phyloP scores from a whole-genome alignment of 2,113 vertebrate genomes.

The Balaenoptera acutorostrata region DNA sequence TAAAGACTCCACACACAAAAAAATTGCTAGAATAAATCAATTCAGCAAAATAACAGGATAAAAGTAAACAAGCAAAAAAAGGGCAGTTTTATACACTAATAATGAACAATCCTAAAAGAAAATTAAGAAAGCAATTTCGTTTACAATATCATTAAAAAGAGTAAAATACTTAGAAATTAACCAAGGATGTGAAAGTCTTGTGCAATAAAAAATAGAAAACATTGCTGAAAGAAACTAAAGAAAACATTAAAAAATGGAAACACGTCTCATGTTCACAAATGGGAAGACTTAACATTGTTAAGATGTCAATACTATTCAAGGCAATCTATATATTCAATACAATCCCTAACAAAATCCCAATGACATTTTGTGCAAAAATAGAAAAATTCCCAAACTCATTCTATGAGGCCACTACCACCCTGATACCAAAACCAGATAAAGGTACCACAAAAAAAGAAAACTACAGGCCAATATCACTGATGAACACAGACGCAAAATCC shows the following conservation, averaged over 20 bases:
- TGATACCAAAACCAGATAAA: too few species aligned
- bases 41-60: not conserved
- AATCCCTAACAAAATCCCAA: not conserved
- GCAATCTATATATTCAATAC: not conserved
- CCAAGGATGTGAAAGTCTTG: not conserved
- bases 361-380: not conserved
- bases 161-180: not conserved
- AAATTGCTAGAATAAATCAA: not conserved
- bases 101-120: not conserved
- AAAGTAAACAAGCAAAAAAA: too few species aligned
- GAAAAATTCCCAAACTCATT: too few species aligned
- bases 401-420: too few species aligned
- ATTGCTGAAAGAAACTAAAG: not conserved
- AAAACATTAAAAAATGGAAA: not conserved
- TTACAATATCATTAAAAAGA: not conserved
- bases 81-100: not conserved
- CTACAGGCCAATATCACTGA: too few species aligned
- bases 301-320: not conserved
- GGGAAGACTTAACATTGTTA: not conserved
- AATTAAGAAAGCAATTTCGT: not conserved
- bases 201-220: not conserved
- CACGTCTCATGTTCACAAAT: not conserved
- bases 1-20: not conserved
- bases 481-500: too few species aligned
- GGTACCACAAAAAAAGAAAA: too few species aligned